Evolutionary conservation across 2,113 vertebrate species (phyloP).

Genomic region (Neotoma lepida): DNA sequence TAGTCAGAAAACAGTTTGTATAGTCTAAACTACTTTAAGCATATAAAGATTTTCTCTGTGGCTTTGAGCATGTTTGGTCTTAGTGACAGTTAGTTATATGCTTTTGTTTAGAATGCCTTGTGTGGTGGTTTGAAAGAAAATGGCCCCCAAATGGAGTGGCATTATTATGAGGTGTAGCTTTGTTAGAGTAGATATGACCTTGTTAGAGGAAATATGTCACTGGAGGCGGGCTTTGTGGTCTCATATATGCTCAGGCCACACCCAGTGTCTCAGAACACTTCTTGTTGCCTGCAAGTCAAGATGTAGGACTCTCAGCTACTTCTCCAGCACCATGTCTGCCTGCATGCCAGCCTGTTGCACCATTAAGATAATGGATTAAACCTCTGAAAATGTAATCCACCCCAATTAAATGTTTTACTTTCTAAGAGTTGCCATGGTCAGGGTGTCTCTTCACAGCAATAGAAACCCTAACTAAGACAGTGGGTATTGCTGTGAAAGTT

Average conservation of each 20-base stretch:
- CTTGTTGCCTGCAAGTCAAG: not conserved
- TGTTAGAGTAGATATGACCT: not conserved
- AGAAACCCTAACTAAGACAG: not conserved
- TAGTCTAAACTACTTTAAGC: not conserved
- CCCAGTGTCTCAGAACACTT: not conserved
- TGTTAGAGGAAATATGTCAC: not conserved
- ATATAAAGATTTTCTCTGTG: conserved; percentile 27
- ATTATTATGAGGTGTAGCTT: not conserved
- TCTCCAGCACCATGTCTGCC: not conserved
- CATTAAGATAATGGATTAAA: not conserved
- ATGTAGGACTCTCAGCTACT: not conserved
- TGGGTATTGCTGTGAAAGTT: not conserved
- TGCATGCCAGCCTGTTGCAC: not conserved
- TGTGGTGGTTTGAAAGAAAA: not conserved
- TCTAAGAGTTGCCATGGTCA: not conserved
- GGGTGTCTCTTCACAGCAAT: not conserved
- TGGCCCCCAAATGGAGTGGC: not conserved
- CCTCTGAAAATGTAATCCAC: not conserved
- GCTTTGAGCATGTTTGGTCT: not conserved
- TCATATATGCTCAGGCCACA: not conserved
- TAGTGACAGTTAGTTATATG: not conserved
- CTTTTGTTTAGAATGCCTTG: not conserved
- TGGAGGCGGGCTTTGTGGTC: not conserved
- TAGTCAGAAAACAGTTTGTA: not conserved
- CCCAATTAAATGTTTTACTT: not conserved